Conservation (phyloP, 23 tunicate species). For the Styela plicata region DNA sequence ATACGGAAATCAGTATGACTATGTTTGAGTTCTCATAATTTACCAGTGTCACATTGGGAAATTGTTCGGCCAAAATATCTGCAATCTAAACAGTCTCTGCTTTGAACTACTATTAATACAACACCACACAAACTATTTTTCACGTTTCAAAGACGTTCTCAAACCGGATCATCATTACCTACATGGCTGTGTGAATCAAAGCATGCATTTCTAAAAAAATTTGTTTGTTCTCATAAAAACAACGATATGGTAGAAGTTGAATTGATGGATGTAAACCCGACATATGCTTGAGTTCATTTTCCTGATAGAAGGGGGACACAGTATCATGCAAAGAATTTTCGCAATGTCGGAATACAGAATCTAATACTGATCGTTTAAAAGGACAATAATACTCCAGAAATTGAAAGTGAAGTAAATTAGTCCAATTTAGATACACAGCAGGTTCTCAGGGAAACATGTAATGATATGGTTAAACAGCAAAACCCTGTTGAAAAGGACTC, state of each 20-base stretch:
- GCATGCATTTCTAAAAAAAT: neutral
- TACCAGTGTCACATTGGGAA: neutral
- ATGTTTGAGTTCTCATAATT: neutral
- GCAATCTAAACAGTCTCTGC: neutral
- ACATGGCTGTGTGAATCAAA: neutral
- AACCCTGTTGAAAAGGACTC: no score
- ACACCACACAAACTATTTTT: neutral
- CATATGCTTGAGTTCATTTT: neutral
- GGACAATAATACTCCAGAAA: no score
- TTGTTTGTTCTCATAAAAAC: neutral
- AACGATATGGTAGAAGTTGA: neutral
- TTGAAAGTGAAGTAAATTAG: no score
- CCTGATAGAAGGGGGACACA: neutral
- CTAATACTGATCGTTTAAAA: no score
- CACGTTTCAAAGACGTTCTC: neutral
- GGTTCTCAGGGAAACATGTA: no score
- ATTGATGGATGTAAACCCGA: neutral
- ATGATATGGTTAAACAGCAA: no score
- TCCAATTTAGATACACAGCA: no score
- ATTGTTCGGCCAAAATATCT: neutral
- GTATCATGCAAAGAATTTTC: neutral
- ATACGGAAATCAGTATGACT: neutral
- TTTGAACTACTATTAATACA: neutral
- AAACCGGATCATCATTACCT: neutral
- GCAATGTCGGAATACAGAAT: no score